phyloP scores from a whole-genome alignment of 2,113 vertebrate genomes.

The Platichthys stellatus region DNA sequence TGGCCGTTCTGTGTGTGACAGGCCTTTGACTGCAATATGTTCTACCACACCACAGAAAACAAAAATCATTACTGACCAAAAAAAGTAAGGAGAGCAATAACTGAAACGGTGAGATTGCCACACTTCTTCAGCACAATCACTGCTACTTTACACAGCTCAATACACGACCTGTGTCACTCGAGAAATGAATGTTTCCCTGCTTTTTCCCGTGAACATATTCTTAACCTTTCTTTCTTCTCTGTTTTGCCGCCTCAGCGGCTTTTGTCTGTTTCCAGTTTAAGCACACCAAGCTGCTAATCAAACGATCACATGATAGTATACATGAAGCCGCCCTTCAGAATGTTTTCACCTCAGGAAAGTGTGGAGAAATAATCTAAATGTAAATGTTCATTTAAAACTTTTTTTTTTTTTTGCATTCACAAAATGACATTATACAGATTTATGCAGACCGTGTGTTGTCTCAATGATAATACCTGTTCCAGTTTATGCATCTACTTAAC shows the following conservation, averaged over 20 bases:
- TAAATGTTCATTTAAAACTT: slow-evolving; percentile 31
- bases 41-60: slow-evolving; percentile 42
- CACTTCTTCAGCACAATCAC: slow-evolving; percentile 76
- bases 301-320: slow-evolving; percentile 13
- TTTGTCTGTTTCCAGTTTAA: slow-evolving; percentile 2
- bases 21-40: slow-evolving; percentile 73
- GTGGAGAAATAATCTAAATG: slow-evolving; percentile 8
- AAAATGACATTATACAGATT: slow-evolving; percentile 6
- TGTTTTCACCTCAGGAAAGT: slow-evolving; percentile 16
- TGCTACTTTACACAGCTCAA: slow-evolving; percentile 58
- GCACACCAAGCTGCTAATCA: slow-evolving; percentile 54
- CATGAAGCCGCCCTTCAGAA: slow-evolving; percentile 28
- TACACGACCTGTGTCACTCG: slow-evolving; percentile 28
- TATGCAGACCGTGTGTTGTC: slow-evolving; percentile 27
- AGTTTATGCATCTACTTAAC: slow-evolving; percentile 1
- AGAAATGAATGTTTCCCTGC: slow-evolving; percentile 59
- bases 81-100: slow-evolving; percentile 76
- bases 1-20: slow-evolving; percentile 51
- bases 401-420: slow-evolving; percentile 23
- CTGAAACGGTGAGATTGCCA: slow-evolving; percentile 56
- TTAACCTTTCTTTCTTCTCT: slow-evolving; percentile 1
- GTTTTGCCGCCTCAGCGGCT: slow-evolving; percentile 10
- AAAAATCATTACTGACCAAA: slow-evolving; percentile 76
- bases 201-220: slow-evolving; percentile 24
- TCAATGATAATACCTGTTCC: slow-evolving; percentile 1